These are phyloP conservation scores for Dryadula phaetusa DNA, from an alignment of 2,888 invertebrate species.

Conservation along the genomic window DNA sequence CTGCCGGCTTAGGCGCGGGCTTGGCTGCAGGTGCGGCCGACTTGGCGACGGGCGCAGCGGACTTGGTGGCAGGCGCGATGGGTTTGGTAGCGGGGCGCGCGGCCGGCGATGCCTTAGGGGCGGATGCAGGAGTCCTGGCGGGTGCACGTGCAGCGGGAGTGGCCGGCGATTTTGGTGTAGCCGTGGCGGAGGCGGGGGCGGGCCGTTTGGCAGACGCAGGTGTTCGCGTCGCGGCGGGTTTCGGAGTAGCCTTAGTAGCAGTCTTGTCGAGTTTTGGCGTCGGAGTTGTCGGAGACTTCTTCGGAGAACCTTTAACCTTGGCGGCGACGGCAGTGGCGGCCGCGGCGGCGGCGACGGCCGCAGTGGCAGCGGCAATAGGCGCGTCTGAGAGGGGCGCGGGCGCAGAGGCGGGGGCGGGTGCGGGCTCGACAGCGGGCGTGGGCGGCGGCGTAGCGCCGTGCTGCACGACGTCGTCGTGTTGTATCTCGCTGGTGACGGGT, in stretches of 20 bases:
- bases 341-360: slow-evolving; percentile 59
- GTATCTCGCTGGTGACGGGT: slow-evolving; percentile 73
- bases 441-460: slow-evolving; percentile 56
- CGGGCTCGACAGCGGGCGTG: slow-evolving; percentile 55
- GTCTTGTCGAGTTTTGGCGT: slow-evolving; percentile 53
- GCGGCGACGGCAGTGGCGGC: slow-evolving; percentile 54
- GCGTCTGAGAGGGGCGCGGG: slow-evolving; percentile 52
- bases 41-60: slow-evolving; percentile 45
- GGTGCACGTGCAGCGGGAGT: slow-evolving; percentile 42
- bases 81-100: slow-evolving; percentile 48
- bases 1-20: slow-evolving; percentile 37
- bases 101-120: slow-evolving; percentile 65
- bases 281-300: slow-evolving; percentile 53
- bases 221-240: slow-evolving; percentile 53
- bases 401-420: slow-evolving; percentile 45
- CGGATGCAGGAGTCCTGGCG: slow-evolving; percentile 44
- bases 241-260: slow-evolving; percentile 50
- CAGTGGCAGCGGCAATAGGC: slow-evolving; percentile 51
- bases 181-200: slow-evolving; percentile 47
- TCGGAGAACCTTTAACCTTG: slow-evolving; percentile 47
- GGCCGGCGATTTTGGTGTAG: slow-evolving; percentile 47
- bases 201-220: slow-evolving; percentile 52
- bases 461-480: slow-evolving; percentile 61
- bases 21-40: slow-evolving; percentile 38
- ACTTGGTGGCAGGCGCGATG: slow-evolving; percentile 47